Percentiles rank a stretch among this genome's conserved stretches.
These are phyloP conservation scores for Eriosoma lanigerum DNA, from an alignment of 1,140 invertebrate genomes.

Conservation along the genomic window DNA sequence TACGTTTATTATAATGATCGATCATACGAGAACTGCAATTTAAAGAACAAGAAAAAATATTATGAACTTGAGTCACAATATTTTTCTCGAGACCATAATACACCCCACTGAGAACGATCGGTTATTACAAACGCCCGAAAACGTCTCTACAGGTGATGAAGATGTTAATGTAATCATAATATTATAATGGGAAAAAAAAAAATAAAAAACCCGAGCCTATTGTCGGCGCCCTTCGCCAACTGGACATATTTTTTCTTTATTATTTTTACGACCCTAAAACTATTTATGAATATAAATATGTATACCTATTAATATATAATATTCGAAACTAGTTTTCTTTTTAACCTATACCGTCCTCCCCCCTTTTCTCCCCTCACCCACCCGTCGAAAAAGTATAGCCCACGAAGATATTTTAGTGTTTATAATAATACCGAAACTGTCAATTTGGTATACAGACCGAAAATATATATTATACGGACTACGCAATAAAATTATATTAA, in stretches of 20 bases:
- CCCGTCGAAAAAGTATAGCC: not conserved
- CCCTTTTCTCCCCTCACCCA: no score
- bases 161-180: slow-evolving; percentile 51
- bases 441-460: slow-evolving; percentile 18
- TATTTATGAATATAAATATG: not conserved
- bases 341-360: not conserved
- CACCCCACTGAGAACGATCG: slow-evolving; percentile 35
- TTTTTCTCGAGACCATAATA: slow-evolving; percentile 1
- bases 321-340: slow-evolving; percentile 41
- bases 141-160: slow-evolving; percentile 46
- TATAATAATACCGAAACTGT: slow-evolving; percentile 21
- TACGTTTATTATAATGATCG: no score
- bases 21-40: no score
- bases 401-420: slow-evolving; percentile 23
- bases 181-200: slow-evolving; percentile 44
- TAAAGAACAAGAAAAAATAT: no score
- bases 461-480: not conserved
- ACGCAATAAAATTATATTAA: slow-evolving; percentile 41
- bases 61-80: slow-evolving; percentile 22
- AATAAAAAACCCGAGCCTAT: slow-evolving; percentile 3
- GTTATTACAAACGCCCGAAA: slow-evolving; percentile 32
- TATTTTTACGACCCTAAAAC: slow-evolving; percentile 43
- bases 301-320: not conserved
- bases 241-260: slow-evolving; percentile 13
- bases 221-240: slow-evolving; percentile 44